Percentiles rank a stretch among this genome's conserved stretches.
Evolutionary conservation across 1,140 invertebrate genomes (phyloP).

Genomic region (Lepidurus apus): DNA sequence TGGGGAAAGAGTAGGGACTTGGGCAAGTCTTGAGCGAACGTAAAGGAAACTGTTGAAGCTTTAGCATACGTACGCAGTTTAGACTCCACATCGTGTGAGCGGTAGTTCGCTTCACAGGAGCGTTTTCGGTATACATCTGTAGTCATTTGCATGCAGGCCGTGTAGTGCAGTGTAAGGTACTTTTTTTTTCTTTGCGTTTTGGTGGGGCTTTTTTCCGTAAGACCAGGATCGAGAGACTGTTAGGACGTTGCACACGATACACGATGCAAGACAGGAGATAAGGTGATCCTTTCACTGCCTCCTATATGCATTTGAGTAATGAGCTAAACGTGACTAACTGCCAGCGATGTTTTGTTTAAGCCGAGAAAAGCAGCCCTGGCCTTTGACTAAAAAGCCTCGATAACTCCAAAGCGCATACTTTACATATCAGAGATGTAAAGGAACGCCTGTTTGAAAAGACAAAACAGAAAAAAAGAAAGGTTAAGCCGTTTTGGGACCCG

Average conservation of each 20-base stretch:
- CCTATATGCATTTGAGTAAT: not conserved
- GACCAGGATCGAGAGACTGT: not conserved
- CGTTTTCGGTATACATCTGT: not conserved
- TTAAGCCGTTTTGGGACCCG: no score
- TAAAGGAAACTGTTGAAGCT: no score
- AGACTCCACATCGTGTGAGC: no score
- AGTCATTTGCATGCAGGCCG: constrained; percentile 13
- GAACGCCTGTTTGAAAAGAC: no score
- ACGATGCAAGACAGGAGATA: not conserved
- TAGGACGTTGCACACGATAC: not conserved
- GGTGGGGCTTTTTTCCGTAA: not conserved
- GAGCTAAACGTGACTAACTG: constrained; percentile 9
- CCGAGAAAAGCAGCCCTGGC: no score
- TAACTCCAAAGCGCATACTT: no score
- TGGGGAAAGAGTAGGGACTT: not conserved
- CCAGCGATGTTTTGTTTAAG: not conserved
- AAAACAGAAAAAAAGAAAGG: no score
- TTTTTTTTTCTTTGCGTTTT: not conserved
- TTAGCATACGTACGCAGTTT: no score
- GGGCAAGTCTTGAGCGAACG: not conserved
- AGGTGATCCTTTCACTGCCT: not conserved
- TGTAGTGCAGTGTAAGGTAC: not conserved
- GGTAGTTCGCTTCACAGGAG: not conserved
- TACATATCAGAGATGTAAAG: no score
- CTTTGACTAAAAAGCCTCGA: no score